Base-by-base conservation (phyloP, 92 coral and sea anemone genomes). In the Pocillopora meandrina region DNA sequence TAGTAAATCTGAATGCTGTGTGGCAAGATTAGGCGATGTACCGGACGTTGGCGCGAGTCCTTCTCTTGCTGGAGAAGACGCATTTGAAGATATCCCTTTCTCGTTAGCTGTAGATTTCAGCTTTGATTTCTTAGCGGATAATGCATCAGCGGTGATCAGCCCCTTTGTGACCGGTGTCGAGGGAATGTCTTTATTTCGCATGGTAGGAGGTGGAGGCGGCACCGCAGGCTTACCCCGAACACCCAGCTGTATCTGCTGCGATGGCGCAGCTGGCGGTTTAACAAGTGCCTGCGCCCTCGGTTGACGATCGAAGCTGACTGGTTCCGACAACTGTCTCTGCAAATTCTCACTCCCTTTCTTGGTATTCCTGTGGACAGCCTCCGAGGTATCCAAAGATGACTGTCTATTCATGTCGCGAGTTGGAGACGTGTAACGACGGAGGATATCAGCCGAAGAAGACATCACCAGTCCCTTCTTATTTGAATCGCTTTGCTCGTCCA, bases 141-240 rank as follows among this genome's bases (percentile, higher is more conserved):
- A 75, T 19, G 95, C 95, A 36, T 93, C 95, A 12, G 87, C 86
- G 42, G 95, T 93, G 61, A 94, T 87, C 11, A 94, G 59, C 15
- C 98, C 98, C 33, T 90, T 80, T n/a, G 85, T 83, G 34, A 92
- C 98, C 10, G 95, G 88, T 2, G 95, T 90, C 83, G 74, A 47
- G 6, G 98, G 91, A 12, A 80, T 35, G 23, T 87, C 80, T 1
- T 42, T 55, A 85, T 89, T 91, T 58, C 74, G 61, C 58, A 73
- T 65, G 17, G 35, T 42, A 16, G 90, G 90, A 1, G 92, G 87
- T 42, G 90, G 92, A 11, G 86, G 95, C 20, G 88, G 90, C 34
- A 52, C 88, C 42, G 78, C n/a, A 49, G 86, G 35, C 52, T 78
- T 61, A 72, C 71, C 78, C 16, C 66, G 67, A 82, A 13, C 31